Evolutionary conservation across 2,888 invertebrate genomes (phyloP), one percentile per base, ranked within the genome.

Genomic region (Stenodema calcarata): DNA sequence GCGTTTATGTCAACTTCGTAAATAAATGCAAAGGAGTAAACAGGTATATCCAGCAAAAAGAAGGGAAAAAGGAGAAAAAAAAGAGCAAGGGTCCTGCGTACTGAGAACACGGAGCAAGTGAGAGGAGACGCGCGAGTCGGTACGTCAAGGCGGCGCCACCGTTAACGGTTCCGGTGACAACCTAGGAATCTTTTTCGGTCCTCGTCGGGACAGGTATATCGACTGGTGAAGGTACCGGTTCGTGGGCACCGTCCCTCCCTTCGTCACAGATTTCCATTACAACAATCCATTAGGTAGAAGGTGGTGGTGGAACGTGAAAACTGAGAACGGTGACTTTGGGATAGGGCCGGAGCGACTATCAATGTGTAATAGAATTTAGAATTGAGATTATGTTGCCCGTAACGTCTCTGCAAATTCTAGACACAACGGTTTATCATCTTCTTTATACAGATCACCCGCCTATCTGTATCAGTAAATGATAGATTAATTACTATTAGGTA

Each of bases 81-180:
- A n/a, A 54, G 18, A n/a, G 16, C 18, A 11, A 54, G 54, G 54
- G 54, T 16, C n/a, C n/a, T 4, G 18, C 2, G 54, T 54, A 54
- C 54, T 54, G 4, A 18, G 54, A 18, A 54, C 50, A 23, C 9
- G 62, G 23, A 23, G 18, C 18, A 18, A 18, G 18, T n/a, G 27
- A 18, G 62, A 62, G 23, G 12, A n/a, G 73, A 30, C 23, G 70
- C 70, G 70, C 30, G 70, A 30, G 73, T 62, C 23, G 62, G 23
- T 30, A 44, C 78, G 78, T 44, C 78, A 18, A 27, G 50, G 80
- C 50, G 80, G 80, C 80, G 80, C 80, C 80, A 50, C 80, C 35
- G 47, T 9, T 80, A 80, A 80, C 80, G 80, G 80, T 50, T 80
- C 47, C 80, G 50, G 50, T 80, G 80, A 80, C 80, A 50, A 54